Percentiles rank a stretch among this genome's conserved stretches.
Conservation (phyloP, 2,113 vertebrate species). For the Gasterosteus aculeatus region DNA sequence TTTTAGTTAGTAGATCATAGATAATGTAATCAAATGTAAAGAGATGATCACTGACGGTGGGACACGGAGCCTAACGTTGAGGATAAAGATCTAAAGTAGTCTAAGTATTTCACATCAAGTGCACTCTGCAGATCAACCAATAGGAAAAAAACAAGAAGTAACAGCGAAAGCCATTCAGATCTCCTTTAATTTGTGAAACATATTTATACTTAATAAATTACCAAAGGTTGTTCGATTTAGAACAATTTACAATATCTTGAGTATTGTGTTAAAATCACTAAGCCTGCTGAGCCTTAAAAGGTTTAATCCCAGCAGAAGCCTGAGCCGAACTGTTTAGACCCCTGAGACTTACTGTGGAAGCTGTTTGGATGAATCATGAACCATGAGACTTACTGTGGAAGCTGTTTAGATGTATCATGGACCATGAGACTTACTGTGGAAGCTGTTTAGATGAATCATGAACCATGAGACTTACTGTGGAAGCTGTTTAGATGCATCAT, state of each 20-base stretch:
- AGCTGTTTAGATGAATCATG: no score
- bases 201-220: constrained; percentile 26
- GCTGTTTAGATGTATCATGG: no score
- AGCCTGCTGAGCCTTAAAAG: constrained; percentile 20
- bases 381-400: no score
- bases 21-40: constrained; percentile 44
- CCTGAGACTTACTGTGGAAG: background rate
- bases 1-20: constrained; percentile 52
- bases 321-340: background rate
- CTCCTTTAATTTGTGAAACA: constrained; percentile 9
- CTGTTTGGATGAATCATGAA: no score
- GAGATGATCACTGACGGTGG: constrained; percentile 38
- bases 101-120: constrained; percentile 5
- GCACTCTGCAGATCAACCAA: constrained; percentile 12
- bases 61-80: constrained; percentile 43
- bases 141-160: constrained; percentile 10
- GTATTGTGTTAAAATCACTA: background rate
- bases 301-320: constrained; percentile 15
- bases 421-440: no score
- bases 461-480: no score
- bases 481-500: no score
- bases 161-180: background rate
- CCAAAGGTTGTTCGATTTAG: background rate
- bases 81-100: constrained; percentile 28
- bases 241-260: no score